Percentiles rank a stretch among this genome's conserved stretches.
Evolutionary conservation across 2,797 vertebrate genomes (phyloP).

Genomic region (Thamnophis elegans): DNA sequence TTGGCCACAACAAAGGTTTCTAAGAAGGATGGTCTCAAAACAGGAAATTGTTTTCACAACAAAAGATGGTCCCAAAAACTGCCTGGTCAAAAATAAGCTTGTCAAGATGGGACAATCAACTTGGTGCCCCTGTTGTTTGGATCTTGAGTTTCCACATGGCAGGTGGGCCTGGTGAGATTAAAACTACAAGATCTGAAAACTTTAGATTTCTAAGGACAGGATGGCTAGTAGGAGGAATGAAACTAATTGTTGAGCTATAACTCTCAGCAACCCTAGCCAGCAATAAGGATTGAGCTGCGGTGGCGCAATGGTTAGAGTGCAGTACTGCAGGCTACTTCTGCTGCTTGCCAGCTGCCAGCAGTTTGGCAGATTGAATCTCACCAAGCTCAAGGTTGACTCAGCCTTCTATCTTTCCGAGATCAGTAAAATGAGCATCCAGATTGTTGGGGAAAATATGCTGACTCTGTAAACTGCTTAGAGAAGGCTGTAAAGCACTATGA

Average conservation of each 20-base stretch:
- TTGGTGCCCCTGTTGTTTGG: background rate
- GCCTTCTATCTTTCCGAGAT: no score
- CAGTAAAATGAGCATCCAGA: no score
- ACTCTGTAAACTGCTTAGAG: no score
- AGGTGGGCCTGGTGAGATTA: background rate
- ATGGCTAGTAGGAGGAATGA: background rate
- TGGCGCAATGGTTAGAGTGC: no score
- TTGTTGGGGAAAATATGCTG: no score
- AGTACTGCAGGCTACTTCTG: no score
- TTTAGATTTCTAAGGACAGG: background rate
- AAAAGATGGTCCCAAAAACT: background rate
- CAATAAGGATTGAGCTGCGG: background rate
- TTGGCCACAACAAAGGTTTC: background rate
- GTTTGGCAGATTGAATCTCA: no score
- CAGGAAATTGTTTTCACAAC: background rate
- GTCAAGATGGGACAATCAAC: background rate
- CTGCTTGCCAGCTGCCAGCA: no score
- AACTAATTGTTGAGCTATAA: background rate
- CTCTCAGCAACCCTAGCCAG: background rate
- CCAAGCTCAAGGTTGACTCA: no score
- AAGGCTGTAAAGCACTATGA: no score
- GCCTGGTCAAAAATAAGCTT: background rate
- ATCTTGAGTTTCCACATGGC: background rate
- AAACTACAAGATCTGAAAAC: background rate
- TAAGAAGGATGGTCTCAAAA: background rate